phyloP scores from a whole-genome alignment of 2,888 invertebrate genomes.

The Geophilus truncorum region DNA sequence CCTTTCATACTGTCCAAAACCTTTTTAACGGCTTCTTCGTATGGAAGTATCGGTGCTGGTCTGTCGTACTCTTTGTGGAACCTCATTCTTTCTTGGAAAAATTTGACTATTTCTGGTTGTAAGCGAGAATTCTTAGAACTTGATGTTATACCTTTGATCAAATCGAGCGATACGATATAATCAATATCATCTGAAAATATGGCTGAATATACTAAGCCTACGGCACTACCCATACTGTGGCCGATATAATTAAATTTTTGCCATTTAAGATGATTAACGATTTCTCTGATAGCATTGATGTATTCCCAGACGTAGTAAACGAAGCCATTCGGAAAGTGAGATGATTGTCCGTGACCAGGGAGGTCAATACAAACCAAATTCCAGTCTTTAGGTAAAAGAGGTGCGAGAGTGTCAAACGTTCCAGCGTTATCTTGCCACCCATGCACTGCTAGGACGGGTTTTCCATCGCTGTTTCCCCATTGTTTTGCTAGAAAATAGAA shows the following conservation, averaged over 20 bases:
- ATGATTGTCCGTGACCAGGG: conserved; percentile 59
- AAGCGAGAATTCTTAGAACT: background rate
- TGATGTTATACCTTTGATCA: background rate
- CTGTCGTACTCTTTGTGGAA: background rate
- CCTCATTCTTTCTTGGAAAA: background rate
- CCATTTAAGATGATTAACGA: conserved; percentile 59
- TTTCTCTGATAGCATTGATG: background rate
- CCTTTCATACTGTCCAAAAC: background rate
- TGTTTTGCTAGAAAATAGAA: conserved; percentile 63
- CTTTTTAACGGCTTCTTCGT: background rate
- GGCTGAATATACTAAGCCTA: conserved; percentile 41
- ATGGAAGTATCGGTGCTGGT: background rate
- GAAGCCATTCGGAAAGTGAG: conserved; percentile 37
- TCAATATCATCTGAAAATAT: conserved; percentile 41
- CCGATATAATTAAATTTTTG: conserved; percentile 66
- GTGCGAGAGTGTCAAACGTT: conserved; percentile 64
- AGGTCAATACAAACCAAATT: conserved; percentile 57
- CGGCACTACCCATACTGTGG: conserved; percentile 41
- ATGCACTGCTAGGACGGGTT: conserved; percentile 65
- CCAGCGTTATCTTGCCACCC: conserved; percentile 81
- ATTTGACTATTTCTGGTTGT: background rate
- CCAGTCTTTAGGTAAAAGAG: conserved; percentile 57
- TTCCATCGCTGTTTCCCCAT: conserved; percentile 62
- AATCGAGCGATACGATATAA: conserved; percentile 10
- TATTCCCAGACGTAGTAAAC: background rate